A percentile compares a stretch with the other conserved stretches of the same genome.
Evolutionary conservation across 2,113 vertebrate genomes (phyloP).

Genomic region (Spea multiplicata): DNA sequence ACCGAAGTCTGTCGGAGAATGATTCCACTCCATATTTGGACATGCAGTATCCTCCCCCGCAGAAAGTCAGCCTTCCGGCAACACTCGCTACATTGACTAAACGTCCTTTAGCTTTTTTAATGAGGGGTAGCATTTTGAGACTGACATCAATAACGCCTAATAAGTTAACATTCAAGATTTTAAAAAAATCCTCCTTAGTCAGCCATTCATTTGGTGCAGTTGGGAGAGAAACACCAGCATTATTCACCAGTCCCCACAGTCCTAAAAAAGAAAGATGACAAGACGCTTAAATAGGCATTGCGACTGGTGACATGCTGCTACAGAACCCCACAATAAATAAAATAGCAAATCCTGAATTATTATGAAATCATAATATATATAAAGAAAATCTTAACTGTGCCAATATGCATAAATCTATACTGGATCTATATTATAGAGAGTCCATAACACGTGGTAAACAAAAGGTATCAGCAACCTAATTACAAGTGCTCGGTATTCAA

Average conservation of each 20-base stretch:
- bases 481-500: no score
- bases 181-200: conserved; percentile 57
- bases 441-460: no score
- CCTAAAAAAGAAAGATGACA: conserved; percentile 47
- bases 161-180: conserved; percentile 59
- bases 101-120: conserved; percentile 60
- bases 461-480: no score
- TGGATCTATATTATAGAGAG: no score
- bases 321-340: no score
- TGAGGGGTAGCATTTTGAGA: conserved; percentile 57
- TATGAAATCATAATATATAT: no score
- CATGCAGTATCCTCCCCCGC: conserved; percentile 60
- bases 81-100: conserved; percentile 63
- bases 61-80: conserved; percentile 54
- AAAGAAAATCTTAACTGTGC: no score
- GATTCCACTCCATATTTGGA: conserved; percentile 65
- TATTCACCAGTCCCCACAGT: conserved; percentile 66
- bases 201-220: conserved; percentile 59
- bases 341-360: no score
- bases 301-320: no score
- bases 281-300: no score
- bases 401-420: no score
- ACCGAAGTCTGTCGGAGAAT: conserved; percentile 66
- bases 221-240: conserved; percentile 58
- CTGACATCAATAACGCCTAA: conserved; percentile 59